These are phyloP conservation scores for Strigamia crassipes DNA, from an alignment of 2,888 invertebrate species.

Conservation along the genomic window DNA sequence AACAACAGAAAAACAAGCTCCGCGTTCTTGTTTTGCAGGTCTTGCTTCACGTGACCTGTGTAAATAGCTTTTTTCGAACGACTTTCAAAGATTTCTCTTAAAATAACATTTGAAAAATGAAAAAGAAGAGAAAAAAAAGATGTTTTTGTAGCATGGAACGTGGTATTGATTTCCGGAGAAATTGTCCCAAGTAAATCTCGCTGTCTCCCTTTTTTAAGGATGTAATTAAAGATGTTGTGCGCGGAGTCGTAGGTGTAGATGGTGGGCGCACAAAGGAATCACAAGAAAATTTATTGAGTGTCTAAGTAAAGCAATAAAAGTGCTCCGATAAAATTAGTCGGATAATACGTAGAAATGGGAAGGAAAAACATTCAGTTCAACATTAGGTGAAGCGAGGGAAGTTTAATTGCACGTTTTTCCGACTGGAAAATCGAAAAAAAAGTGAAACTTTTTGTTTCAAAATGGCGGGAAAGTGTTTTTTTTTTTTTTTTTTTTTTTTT, in stretches of 20 bases:
- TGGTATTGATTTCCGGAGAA: background rate
- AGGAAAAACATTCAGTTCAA: background rate
- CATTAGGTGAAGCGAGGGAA: background rate
- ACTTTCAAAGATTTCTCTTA: too few relatives aligned
- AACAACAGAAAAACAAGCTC: too few relatives aligned
- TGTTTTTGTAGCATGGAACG: too few relatives aligned
- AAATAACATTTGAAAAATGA: too few relatives aligned
- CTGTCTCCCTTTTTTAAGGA: background rate
- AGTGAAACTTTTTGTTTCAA: background rate
- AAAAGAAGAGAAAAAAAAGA: too few relatives aligned
- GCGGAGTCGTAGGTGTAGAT: background rate
- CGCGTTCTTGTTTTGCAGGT: too few relatives aligned
- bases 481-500: too few relatives aligned
- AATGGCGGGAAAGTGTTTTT: background rate
- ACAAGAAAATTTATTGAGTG: background rate
- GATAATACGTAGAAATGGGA: background rate
- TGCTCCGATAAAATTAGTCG: background rate
- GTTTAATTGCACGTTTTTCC: background rate
- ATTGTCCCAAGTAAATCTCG: background rate
- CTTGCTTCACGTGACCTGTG: too few relatives aligned
- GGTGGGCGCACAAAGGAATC: background rate
- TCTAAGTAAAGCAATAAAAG: conserved; percentile 17
- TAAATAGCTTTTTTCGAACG: too few relatives aligned
- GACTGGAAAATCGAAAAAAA: background rate
- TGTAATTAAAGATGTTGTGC: conserved; percentile 22